Conservation (phyloP, 2,797 vertebrate species). For the Knipowitschia caucasica region DNA sequence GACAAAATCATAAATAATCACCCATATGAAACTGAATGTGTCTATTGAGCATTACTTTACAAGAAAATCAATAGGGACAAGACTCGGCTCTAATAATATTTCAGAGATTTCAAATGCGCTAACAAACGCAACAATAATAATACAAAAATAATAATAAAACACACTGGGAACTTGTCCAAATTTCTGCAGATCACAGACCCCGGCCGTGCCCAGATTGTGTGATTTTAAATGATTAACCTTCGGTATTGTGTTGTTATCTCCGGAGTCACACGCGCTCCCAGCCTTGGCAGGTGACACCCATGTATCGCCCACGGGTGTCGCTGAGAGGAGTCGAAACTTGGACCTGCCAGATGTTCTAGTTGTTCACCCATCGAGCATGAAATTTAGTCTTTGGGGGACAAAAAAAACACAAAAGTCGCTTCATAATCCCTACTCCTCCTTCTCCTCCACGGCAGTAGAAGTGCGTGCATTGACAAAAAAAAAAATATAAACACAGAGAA, state of each 20-base stretch:
- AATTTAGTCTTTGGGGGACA: slow-evolving; percentile 73
- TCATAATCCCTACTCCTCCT: too few relatives aligned
- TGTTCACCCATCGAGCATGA: slow-evolving; percentile 74
- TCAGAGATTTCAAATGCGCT: too few relatives aligned
- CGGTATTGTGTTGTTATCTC: slow-evolving; percentile 51
- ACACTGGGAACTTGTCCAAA: too few relatives aligned
- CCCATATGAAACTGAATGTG: too few relatives aligned
- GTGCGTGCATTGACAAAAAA: slow-evolving; percentile 16
- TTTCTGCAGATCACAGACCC: slow-evolving; percentile 33
- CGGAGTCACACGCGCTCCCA: slow-evolving; percentile 46
- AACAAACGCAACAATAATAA: too few relatives aligned
- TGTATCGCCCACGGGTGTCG: slow-evolving; percentile 49
- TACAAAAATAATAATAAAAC: too few relatives aligned
- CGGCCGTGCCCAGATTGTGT: neutral
- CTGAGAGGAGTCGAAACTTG: slow-evolving; percentile 51
- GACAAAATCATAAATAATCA: too few relatives aligned
- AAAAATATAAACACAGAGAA: slow-evolving; percentile 6
- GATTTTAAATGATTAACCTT: slow-evolving; percentile 4
- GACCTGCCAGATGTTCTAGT: slow-evolving; percentile 73
- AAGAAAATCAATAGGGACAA: too few relatives aligned
- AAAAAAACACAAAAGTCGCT: too few relatives aligned
- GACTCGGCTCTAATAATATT: too few relatives aligned
- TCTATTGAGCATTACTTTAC: too few relatives aligned
- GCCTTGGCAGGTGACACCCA: slow-evolving; percentile 52
- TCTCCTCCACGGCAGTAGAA: slow-evolving; percentile 51